A percentile compares a stretch with the other conserved stretches of the same genome.
Conservation (phyloP, 2,888 invertebrate species). For the Ormyrus labotus region DNA sequence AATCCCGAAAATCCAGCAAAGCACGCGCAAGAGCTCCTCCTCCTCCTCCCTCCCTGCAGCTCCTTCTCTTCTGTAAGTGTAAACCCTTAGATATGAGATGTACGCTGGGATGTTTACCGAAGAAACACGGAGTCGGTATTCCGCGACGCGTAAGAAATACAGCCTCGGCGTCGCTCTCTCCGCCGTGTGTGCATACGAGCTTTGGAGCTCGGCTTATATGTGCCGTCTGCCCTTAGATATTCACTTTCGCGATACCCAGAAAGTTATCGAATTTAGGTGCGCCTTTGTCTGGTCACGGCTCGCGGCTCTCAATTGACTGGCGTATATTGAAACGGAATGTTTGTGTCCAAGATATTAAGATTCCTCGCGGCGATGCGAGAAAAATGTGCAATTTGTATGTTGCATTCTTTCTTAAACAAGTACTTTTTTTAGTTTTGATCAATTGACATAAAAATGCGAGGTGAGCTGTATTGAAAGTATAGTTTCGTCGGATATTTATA, state of each 20-base stretch:
- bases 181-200: constrained; percentile 19
- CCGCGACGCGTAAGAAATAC: constrained; percentile 14
- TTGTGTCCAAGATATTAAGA: too few species aligned
- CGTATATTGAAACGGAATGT: too few species aligned
- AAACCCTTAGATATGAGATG: constrained; percentile 39
- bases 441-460: too few species aligned
- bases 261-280: constrained; percentile 3
- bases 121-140: constrained; percentile 27
- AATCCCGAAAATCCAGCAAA: constrained; percentile 6
- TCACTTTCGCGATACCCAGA: not conserved
- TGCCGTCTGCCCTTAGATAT: too few species aligned
- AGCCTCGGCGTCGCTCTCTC: not conserved
- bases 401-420: too few species aligned
- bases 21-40: not conserved
- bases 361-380: too few species aligned
- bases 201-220: too few species aligned
- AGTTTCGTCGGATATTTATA: too few species aligned
- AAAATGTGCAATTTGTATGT: too few species aligned
- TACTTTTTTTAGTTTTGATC: too few species aligned
- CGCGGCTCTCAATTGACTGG: not conserved
- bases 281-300: constrained; percentile 41
- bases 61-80: constrained; percentile 15
- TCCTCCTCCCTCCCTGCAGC: not conserved
- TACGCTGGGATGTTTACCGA: constrained; percentile 2
- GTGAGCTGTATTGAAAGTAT: too few species aligned